Evolutionary conservation across 1,140 invertebrate genomes (phyloP).

Genomic region (Orchestia grillus): DNA sequence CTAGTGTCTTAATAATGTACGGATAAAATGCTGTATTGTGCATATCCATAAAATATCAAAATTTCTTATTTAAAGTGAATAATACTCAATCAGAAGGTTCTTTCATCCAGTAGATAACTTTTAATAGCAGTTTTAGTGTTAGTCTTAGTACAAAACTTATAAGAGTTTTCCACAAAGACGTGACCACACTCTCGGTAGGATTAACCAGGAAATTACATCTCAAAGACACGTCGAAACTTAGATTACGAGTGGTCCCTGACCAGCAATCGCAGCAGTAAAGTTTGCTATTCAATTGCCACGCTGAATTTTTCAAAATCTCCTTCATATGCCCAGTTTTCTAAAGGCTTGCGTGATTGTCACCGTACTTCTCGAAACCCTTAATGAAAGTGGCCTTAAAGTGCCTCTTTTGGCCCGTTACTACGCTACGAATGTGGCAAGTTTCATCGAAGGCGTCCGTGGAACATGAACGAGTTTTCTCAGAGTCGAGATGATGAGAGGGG

Average conservation of each 20-base stretch:
- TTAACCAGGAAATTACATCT: not conserved
- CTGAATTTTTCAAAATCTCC: not conserved
- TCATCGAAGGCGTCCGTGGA: not conserved
- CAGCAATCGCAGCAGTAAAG: not conserved
- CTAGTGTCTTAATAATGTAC: not conserved
- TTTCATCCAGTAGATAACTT: not conserved
- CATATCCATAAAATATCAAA: not conserved
- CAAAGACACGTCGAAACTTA: not conserved
- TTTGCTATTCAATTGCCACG: not conserved
- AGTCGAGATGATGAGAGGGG: not conserved
- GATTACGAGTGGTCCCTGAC: not conserved
- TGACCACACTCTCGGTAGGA: not conserved
- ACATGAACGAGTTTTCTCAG: not conserved
- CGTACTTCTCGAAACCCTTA: constrained; percentile 1
- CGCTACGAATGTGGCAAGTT: constrained; percentile 18
- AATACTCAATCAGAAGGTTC: not conserved
- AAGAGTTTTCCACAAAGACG: not conserved
- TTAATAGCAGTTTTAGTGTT: not conserved
- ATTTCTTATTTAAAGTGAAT: not conserved
- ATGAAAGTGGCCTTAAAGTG: constrained; percentile 44
- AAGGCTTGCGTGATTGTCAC: not conserved
- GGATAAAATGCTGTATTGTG: not conserved
- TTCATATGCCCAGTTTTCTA: not conserved
- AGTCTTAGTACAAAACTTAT: not conserved
- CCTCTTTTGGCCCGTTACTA: constrained; percentile 28